Percentiles rank a stretch among this genome's conserved stretches.
Conservation (phyloP, 2,113 vertebrate species). For the Panurus biarmicus region DNA sequence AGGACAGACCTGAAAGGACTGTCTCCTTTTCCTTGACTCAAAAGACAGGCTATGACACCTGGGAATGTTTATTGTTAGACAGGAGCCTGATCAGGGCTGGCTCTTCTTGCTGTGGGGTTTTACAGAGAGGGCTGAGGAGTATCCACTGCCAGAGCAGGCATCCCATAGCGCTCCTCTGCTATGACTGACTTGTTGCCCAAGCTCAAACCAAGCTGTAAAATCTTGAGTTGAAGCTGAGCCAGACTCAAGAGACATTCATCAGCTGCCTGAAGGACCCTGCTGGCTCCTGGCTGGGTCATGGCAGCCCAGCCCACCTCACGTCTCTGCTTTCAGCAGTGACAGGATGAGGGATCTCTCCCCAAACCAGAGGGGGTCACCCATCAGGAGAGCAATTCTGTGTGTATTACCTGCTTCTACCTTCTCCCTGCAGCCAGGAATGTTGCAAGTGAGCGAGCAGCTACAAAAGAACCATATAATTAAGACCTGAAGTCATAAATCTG, state of each 20-base stretch:
- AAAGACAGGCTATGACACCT: background rate
- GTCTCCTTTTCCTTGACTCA: background rate
- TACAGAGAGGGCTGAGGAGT: background rate
- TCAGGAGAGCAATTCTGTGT: background rate
- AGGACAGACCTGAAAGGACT: background rate
- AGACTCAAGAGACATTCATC: background rate
- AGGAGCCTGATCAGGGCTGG: background rate
- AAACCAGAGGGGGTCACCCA: background rate
- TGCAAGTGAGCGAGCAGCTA: conserved; percentile 16
- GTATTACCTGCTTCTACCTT: background rate
- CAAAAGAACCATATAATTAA: conserved; percentile 39
- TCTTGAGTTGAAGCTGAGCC: background rate
- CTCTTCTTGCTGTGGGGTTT: background rate
- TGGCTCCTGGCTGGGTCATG: fast-evolving
- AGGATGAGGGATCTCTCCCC: background rate
- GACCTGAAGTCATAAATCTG: conserved; percentile 17
- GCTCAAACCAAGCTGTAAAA: background rate
- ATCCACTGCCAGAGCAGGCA: background rate
- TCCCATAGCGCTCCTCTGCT: background rate
- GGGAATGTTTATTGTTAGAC: background rate
- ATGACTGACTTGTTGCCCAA: background rate
- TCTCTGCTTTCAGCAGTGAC: background rate
- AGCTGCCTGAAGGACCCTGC: background rate
- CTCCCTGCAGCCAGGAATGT: background rate
- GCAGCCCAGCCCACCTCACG: background rate